Conservation (phyloP, 2,113 vertebrate species). For the Alligator mississippiensis region DNA sequence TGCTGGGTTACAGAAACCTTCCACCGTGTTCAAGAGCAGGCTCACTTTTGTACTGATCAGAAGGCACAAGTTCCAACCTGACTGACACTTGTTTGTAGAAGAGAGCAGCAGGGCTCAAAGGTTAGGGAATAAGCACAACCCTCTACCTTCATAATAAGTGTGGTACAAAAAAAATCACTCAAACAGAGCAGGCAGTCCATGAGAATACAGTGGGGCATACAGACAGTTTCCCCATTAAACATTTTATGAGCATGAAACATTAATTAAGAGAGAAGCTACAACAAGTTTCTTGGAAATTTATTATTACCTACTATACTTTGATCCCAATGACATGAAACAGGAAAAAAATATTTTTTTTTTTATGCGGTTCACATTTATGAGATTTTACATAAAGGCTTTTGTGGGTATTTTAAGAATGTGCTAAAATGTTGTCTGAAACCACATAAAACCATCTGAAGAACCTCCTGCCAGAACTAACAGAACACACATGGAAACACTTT, state of each 20-base stretch:
- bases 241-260: slow-evolving; percentile 61
- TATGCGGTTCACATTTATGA: slow-evolving; percentile 81
- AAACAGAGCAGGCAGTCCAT: neutral
- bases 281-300: slow-evolving; percentile 64
- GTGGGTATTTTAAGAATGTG: slow-evolving; percentile 86
- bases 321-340: slow-evolving; percentile 77
- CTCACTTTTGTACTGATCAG: neutral
- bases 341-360: slow-evolving; percentile 69
- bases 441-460: slow-evolving; percentile 75
- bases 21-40: too few relatives aligned
- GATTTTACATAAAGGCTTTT: slow-evolving; percentile 85
- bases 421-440: slow-evolving; percentile 85
- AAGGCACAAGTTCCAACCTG: neutral
- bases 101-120: neutral
- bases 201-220: neutral
- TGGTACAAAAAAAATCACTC: neutral
- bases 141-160: neutral
- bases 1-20: neutral
- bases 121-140: neutral
- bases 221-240: slow-evolving; percentile 21
- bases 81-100: neutral
- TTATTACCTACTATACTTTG: slow-evolving; percentile 81
- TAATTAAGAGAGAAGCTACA: slow-evolving; percentile 70
- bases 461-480: slow-evolving; percentile 78
- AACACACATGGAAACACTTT: slow-evolving; percentile 78